Conservation (phyloP, 37 sponge, comb jelly and placozoan genomes). For the Tethya wilhelma region DNA sequence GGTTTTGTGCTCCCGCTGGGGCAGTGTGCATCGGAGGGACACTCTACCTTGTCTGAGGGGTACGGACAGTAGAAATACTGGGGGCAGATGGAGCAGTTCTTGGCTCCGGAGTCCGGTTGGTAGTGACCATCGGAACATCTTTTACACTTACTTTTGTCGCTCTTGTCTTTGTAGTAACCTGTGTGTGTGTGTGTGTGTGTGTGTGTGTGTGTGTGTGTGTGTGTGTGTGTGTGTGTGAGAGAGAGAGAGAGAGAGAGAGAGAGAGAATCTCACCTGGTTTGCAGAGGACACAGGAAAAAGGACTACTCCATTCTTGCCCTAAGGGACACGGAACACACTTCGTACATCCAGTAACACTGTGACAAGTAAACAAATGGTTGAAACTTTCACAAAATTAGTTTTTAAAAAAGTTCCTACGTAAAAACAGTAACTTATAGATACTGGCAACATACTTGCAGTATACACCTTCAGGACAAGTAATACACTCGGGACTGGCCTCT, state of each 20-base stretch:
- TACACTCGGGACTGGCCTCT: no score
- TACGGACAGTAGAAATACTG: constrained; percentile 17
- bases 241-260: neutral
- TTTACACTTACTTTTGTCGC: neutral
- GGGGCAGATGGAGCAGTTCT: neutral
- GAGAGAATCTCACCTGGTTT: neutral
- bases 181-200: neutral
- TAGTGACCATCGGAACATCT: constrained; percentile 3
- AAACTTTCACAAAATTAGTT: no score
- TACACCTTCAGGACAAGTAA: no score
- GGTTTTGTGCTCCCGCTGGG: neutral
- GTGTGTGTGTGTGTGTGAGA: neutral
- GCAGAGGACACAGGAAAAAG: neutral
- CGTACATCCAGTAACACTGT: no score
- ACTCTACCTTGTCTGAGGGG: neutral
- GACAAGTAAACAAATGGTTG: no score
- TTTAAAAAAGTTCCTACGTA: no score
- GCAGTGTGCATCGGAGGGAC: constrained; percentile 7
- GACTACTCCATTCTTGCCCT: no score
- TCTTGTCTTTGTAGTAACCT: neutral
- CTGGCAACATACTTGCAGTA: no score
- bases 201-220: neutral
- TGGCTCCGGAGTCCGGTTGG: neutral
- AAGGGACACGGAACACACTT: no score
- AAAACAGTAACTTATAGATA: no score